Evolutionary conservation across 2,888 invertebrate species (phyloP), one percentile per base, ranked within the genome.

Genomic region (Cinara cedri): DNA sequence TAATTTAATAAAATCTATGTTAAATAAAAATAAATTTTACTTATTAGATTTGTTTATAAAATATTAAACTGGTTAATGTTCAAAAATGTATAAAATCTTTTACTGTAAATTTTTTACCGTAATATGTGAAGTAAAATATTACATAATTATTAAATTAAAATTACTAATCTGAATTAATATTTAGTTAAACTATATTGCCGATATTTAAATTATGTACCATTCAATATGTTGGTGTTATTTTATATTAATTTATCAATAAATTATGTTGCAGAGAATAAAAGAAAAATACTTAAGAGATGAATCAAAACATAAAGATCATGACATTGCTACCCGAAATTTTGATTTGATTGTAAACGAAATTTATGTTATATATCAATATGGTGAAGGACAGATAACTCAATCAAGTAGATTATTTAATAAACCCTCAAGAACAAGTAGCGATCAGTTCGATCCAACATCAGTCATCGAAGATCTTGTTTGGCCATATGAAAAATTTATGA

Each of bases 271-370:
- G 78, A n/a, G 11, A 21, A 70, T 78, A 11, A 8, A n/a, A 19
- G 78, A 78, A 34, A 78, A 70, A 10, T 78, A 70, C 60, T 60
- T 70, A 51, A 78, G 78, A 51, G 60, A 78, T 14, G 24, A 60
- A 34, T 51, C 78, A 1, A 68, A 68, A 62, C 78, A 57, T n/a
- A 70, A 78, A 42, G 83, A 82, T 16, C 86, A 89, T 6, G 91
- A 93, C 82, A 87, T 93, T 19, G 91, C 91, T 81, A 87, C 88
- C 80, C 89, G 90, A 70, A 90, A 89, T 63, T 94, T 92, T 83
- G 87, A 88, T 78, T 86, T 92, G 0, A 86, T 87, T 9, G 89
- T 90, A 0, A 88, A 90, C 62, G 88, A 89, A 51, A 91, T 92
- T 72, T 87, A 88, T 54, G 84, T 92, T 8, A 86, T 89, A 55